These are phyloP conservation scores for Hippocampus abdominalis DNA, from an alignment of 2,113 vertebrate genomes.

Conservation along the genomic window DNA sequence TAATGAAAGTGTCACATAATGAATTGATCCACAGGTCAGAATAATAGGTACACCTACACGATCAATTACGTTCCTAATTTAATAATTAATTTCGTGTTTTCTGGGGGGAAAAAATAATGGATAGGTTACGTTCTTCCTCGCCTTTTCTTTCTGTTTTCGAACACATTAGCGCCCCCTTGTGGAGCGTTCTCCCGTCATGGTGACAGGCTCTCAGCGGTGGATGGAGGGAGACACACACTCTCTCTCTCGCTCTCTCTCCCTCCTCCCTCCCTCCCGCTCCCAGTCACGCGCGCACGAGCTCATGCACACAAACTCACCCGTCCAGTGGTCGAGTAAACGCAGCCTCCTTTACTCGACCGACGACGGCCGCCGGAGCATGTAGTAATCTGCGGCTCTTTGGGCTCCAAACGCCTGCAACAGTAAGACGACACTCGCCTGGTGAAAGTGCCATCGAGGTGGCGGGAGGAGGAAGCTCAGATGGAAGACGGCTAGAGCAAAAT, in stretches of 20 bases:
- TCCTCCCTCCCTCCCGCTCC: no score
- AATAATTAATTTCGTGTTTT: no score
- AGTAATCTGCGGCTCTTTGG: slow-evolving; percentile 14
- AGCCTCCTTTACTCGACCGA: slow-evolving; percentile 9
- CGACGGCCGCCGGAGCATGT: slow-evolving; percentile 34
- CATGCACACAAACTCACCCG: neutral
- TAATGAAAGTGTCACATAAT: slow-evolving; percentile 30
- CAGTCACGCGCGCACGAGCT: neutral
- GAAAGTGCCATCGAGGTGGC: slow-evolving; percentile 51
- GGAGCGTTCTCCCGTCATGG: neutral
- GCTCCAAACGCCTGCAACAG: slow-evolving; percentile 7
- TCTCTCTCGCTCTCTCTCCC: neutral
- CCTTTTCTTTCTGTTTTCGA: neutral
- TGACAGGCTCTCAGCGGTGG: neutral
- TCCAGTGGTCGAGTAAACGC: neutral
- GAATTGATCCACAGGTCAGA: neutral
- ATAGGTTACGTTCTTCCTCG: neutral
- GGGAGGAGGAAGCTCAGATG: slow-evolving; percentile 40
- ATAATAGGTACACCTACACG: neutral
- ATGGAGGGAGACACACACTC: neutral
- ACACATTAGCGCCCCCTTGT: neutral
- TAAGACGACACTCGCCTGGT: slow-evolving; percentile 34
- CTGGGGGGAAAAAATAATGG: no score
- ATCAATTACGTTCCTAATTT: neutral
- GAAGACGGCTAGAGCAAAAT: slow-evolving; percentile 57